phyloP scores from a whole-genome alignment of 1,140 invertebrate species.

The Theocolax elegans region DNA sequence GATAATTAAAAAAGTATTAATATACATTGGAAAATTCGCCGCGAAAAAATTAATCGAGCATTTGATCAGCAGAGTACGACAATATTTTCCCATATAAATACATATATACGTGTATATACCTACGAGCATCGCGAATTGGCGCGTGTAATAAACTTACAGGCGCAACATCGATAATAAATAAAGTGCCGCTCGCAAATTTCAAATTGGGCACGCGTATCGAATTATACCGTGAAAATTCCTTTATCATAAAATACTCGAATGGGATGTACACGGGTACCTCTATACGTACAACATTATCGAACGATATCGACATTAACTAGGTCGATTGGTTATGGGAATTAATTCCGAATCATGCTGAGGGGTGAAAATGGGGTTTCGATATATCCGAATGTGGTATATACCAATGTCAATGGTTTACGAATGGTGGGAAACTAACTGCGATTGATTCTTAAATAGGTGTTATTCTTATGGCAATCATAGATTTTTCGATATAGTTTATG shows the following conservation, averaged over 20 bases:
- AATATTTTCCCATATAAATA: not conserved
- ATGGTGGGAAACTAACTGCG: conserved; percentile 40
- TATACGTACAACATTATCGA: conserved; percentile 33
- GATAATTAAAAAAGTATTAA: no score
- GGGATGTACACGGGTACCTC: no score
- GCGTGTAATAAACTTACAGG: conserved; percentile 14
- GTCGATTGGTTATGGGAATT: conserved; percentile 53
- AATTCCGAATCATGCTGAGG: conserved; percentile 41
- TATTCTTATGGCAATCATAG: conserved; percentile 27
- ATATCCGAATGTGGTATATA: not conserved
- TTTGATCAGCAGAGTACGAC: not conserved
- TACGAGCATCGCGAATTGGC: not conserved
- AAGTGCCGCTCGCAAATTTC: not conserved
- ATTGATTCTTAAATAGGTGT: conserved; percentile 21
- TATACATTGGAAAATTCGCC: no score
- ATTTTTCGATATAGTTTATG: no score
- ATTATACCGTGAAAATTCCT: conserved; percentile 6
- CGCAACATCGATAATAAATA: conserved; percentile 27
- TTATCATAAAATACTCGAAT: not conserved
- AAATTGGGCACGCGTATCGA: not conserved
- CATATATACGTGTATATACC: not conserved
- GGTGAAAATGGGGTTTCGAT: not conserved
- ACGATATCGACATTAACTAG: conserved; percentile 25
- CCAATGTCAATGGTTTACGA: not conserved
- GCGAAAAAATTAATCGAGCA: conserved; percentile 4